A percentile compares a stretch with the other conserved stretches of the same genome.
These are phyloP conservation scores for Drosophila hamatofila DNA, from an alignment of 2,888 invertebrate species.

Conservation along the genomic window DNA sequence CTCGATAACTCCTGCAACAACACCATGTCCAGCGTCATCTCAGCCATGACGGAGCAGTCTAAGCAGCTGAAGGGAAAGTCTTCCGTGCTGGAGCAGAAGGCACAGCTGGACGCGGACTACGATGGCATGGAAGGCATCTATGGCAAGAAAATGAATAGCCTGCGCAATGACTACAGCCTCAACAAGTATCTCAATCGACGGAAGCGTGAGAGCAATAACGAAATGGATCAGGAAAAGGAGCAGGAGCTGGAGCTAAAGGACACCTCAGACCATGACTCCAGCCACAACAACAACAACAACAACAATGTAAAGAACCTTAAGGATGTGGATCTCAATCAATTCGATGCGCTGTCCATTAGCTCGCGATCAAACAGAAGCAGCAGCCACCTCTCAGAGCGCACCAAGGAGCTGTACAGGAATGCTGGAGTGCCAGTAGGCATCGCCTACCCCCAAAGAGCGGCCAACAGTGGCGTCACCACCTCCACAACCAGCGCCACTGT, in stretches of 20 bases:
- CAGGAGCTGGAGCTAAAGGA: slow-evolving; percentile 31
- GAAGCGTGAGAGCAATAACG: slow-evolving; percentile 50
- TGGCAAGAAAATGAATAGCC: slow-evolving; percentile 80
- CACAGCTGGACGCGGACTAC: slow-evolving; percentile 66
- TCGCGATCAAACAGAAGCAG: slow-evolving; percentile 84
- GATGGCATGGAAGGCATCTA: slow-evolving; percentile 77
- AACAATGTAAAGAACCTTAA: slow-evolving; percentile 64
- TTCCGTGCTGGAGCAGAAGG: slow-evolving; percentile 19
- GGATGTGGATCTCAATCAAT: slow-evolving; percentile 80
- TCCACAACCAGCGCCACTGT: slow-evolving; percentile 52
- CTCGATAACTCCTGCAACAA: slow-evolving; percentile 78
- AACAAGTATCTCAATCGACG: slow-evolving; percentile 83
- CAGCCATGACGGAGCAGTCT: slow-evolving; percentile 50
- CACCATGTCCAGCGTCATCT: slow-evolving; percentile 74
- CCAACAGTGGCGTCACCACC: slow-evolving; percentile 54
- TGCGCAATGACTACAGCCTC: slow-evolving; percentile 83
- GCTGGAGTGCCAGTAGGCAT: slow-evolving; percentile 84
- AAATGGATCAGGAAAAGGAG: slow-evolving; percentile 30
- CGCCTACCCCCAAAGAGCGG: slow-evolving; percentile 82
- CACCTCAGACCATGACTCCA: slow-evolving; percentile 40
- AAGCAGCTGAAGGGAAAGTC: neutral
- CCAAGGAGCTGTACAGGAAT: slow-evolving; percentile 84
- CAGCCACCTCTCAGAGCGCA: slow-evolving; percentile 83
- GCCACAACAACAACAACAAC: slow-evolving; percentile 38
- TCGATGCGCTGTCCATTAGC: slow-evolving; percentile 83